phyloP scores from a whole-genome alignment of 2,113 vertebrate genomes.

The Oryzias javanicus region DNA sequence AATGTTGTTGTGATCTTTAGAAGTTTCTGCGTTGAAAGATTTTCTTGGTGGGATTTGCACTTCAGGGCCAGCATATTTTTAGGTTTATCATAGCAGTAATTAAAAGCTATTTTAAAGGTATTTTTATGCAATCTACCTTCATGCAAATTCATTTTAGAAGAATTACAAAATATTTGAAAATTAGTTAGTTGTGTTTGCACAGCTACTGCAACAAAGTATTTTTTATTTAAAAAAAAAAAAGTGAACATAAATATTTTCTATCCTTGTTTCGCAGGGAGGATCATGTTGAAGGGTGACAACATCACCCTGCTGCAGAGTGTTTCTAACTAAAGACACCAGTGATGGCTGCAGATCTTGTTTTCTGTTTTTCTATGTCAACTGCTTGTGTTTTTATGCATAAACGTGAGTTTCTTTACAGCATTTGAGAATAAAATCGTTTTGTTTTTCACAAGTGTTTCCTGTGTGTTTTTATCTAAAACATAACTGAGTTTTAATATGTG shows the following conservation, averaged over 20 bases:
- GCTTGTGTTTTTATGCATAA: constrained; percentile 46
- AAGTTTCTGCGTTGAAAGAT: too few species aligned
- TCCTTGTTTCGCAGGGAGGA: constrained; percentile 82
- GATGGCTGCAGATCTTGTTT: not conserved
- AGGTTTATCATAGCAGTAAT: too few species aligned
- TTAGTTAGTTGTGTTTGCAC: too few species aligned
- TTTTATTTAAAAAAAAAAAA: too few species aligned
- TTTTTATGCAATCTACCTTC: too few species aligned
- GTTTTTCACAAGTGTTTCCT: not conserved
- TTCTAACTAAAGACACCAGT: constrained; percentile 74
- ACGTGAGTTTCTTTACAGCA: constrained; percentile 25
- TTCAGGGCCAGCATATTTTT: too few species aligned
- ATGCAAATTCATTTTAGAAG: too few species aligned
- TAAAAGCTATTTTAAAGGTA: too few species aligned
- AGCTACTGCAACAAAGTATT: too few species aligned
- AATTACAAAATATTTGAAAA: too few species aligned
- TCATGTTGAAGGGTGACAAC: constrained; percentile 99
- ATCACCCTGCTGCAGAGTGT: constrained; percentile 97
- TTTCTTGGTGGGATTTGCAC: too few species aligned
- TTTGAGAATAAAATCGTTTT: constrained; percentile 58
- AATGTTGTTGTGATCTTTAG: too few species aligned
- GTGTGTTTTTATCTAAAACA: not conserved
- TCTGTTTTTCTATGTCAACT: constrained; percentile 2
- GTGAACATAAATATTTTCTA: not conserved
- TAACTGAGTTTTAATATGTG: constrained; percentile 1